Evolutionary conservation across 2,888 invertebrate genomes (phyloP).

Genomic region (Dioctria rufipes): DNA sequence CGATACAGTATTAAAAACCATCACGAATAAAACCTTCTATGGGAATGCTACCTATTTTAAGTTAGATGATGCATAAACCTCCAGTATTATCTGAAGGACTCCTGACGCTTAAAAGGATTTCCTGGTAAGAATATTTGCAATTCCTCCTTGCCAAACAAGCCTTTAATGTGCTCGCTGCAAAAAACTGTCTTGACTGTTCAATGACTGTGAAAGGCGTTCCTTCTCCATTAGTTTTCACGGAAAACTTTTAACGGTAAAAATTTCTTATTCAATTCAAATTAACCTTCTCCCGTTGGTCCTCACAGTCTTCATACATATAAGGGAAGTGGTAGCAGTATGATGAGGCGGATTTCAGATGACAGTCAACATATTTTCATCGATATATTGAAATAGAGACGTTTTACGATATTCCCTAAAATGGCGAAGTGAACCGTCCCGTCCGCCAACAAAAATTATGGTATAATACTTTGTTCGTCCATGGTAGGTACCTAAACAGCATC

Average conservation of each 20-base stretch:
- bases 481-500: not conserved
- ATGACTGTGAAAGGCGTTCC: slow-evolving; percentile 42
- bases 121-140: slow-evolving; percentile 49
- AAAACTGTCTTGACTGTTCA: slow-evolving; percentile 40
- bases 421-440: too few relatives aligned
- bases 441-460: not conserved
- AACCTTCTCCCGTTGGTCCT: slow-evolving; percentile 4
- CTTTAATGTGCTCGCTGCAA: too few relatives aligned
- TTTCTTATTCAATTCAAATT: slow-evolving; percentile 41
- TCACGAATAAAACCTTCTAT: slow-evolving; percentile 44
- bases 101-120: slow-evolving; percentile 49
- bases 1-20: slow-evolving; percentile 33
- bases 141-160: slow-evolving; percentile 14
- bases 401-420: not conserved
- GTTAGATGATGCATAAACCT: slow-evolving; percentile 50
- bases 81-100: slow-evolving; percentile 42
- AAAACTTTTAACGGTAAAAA: slow-evolving; percentile 36
- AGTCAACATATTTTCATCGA: slow-evolving; percentile 29
- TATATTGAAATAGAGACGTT: slow-evolving; percentile 44
- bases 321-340: too few relatives aligned
- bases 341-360: too few relatives aligned
- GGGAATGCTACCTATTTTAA: slow-evolving; percentile 22
- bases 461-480: not conserved
- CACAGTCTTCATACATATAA: too few relatives aligned
- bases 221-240: slow-evolving; percentile 46